A percentile compares a stretch with the other conserved stretches of the same genome.
Evolutionary conservation across 2,113 vertebrate species (phyloP).

Genomic region (Coturnix japonica): DNA sequence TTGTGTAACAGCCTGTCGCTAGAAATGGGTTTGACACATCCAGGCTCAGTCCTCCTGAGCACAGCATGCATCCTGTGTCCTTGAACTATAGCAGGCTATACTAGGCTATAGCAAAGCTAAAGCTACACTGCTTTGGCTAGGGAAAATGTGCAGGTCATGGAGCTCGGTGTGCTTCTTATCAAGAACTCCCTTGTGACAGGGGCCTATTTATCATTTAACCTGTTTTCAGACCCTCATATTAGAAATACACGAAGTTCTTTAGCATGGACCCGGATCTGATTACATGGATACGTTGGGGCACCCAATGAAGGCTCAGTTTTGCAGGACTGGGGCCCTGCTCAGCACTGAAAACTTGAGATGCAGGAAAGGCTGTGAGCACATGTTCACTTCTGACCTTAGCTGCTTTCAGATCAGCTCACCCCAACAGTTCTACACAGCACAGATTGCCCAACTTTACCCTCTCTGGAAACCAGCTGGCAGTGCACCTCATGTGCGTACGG

Average conservation of each 20-base stretch:
- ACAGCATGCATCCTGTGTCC: neutral
- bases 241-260: neutral
- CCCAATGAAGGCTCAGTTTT: neutral
- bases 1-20: neutral
- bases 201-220: neutral
- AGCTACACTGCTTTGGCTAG: neutral
- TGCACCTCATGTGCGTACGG: neutral
- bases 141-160: neutral
- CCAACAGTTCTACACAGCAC: neutral
- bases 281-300: neutral
- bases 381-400: neutral
- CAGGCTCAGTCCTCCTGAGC: neutral
- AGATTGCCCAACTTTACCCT: neutral
- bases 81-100: neutral
- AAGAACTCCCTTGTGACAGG: neutral
- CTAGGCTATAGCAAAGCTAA: neutral
- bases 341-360: neutral
- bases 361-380: neutral
- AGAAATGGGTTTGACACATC: neutral
- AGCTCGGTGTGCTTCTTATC: rapidly evolving
- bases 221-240: neutral
- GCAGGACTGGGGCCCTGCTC: neutral
- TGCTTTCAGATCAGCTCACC: neutral
- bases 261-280: neutral
- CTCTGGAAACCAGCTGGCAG: neutral